Evolutionary conservation across 64 coral and sea anemone species (phyloP).

Genomic region (Orbicella faveolata): DNA sequence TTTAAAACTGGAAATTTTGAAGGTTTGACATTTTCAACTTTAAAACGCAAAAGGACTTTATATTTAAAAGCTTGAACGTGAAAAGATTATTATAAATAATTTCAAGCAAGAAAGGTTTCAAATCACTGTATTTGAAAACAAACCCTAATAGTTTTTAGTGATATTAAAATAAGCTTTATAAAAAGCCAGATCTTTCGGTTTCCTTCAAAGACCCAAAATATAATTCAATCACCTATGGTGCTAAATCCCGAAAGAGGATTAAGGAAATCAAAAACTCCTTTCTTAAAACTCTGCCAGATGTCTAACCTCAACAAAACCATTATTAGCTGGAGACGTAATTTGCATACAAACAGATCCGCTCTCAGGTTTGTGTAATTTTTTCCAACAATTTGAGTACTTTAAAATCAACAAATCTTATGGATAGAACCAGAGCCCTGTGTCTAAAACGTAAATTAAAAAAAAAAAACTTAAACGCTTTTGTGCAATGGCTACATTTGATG

Average conservation of each 20-base stretch:
- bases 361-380: neutral
- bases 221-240: neutral
- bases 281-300: constrained; percentile 4
- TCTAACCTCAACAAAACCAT: neutral
- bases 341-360: constrained; percentile 2
- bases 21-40: too few species aligned
- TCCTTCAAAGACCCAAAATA: neutral
- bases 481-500: too few species aligned
- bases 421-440: neutral
- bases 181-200: constrained; percentile 18
- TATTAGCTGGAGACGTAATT: neutral
- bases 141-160: neutral
- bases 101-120: too few species aligned
- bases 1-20: too few species aligned
- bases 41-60: too few species aligned
- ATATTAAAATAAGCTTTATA: neutral
- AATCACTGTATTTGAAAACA: neutral
- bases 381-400: neutral
- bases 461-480: too few species aligned
- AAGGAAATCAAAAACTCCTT: constrained; percentile 17
- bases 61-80: too few species aligned
- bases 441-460: neutral
- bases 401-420: neutral
- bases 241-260: neutral
- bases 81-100: too few species aligned